A percentile compares a stretch with the other conserved stretches of the same genome.
phyloP scores from a whole-genome alignment of 2,113 vertebrate species.

The Sula dactylatra region DNA sequence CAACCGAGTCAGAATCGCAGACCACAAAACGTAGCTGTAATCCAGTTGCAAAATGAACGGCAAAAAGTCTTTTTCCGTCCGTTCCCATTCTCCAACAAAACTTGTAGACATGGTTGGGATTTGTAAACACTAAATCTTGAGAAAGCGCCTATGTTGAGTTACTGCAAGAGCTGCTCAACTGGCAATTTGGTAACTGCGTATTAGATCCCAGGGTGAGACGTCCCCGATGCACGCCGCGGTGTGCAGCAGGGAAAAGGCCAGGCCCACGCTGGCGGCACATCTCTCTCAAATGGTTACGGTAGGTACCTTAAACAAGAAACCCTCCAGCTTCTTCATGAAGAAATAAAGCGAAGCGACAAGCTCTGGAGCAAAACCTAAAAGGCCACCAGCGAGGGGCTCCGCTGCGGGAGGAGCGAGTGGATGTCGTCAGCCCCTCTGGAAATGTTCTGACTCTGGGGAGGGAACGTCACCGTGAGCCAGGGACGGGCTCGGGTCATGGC shows the following conservation, averaged over 20 bases:
- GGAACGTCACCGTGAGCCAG: not conserved
- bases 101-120: rapidly evolving
- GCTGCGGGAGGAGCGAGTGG: not conserved
- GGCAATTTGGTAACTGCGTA: rapidly evolving
- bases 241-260: not conserved
- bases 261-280: rapidly evolving
- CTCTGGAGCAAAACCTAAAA: not conserved
- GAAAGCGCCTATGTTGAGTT: rapidly evolving
- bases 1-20: rapidly evolving
- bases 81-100: not conserved
- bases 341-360: not conserved
- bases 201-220: not conserved
- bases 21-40: not conserved
- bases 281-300: not conserved
- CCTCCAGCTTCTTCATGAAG: not conserved
- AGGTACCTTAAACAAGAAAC: not conserved
- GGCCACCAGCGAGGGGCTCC: not conserved
- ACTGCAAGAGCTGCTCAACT: rapidly evolving
- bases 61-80: rapidly evolving
- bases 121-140: not conserved
- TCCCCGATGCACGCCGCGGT: rapidly evolving
- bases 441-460: not conserved
- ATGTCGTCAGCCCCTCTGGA: not conserved
- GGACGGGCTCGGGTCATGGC: not conserved
- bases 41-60: rapidly evolving